Percentiles rank a stretch among this genome's conserved stretches.
These are phyloP conservation scores for Porites cylindrica DNA, from an alignment of 92 coral and sea anemone genomes.

Conservation along the genomic window DNA sequence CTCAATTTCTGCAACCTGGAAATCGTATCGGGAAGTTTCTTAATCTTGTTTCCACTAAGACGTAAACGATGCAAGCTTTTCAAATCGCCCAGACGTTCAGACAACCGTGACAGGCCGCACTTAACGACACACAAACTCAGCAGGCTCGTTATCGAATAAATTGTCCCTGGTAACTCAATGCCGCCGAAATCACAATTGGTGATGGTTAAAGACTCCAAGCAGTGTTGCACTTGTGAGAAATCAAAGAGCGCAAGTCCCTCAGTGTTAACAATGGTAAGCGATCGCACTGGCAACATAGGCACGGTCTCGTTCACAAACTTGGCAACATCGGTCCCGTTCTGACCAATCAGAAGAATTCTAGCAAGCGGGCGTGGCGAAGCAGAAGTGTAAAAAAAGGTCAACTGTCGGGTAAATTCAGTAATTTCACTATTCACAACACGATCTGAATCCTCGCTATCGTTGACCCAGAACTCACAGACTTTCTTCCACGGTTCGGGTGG, in stretches of 20 bases:
- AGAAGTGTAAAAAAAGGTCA: conserved; percentile 78
- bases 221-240: conserved; percentile 72
- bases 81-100: conserved; percentile 72
- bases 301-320: conserved; percentile 82
- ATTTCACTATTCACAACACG: conserved; percentile 67
- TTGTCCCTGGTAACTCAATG: conserved; percentile 71
- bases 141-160: conserved; percentile 62
- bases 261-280: conserved; percentile 72
- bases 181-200: conserved; percentile 82
- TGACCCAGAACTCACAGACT: conserved; percentile 87
- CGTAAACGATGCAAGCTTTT: conserved; percentile 79
- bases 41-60: conserved; percentile 74
- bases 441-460: conserved; percentile 56
- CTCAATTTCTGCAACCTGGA: conserved; percentile 77
- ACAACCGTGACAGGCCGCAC: conserved; percentile 54
- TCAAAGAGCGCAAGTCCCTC: conserved; percentile 72
- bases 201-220: conserved; percentile 68
- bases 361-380: conserved; percentile 68
- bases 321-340: conserved; percentile 77
- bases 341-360: conserved; percentile 79
- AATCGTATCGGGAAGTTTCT: conserved; percentile 79
- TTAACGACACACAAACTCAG: conserved; percentile 73
- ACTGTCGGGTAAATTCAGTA: conserved; percentile 69
- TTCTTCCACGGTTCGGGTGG: conserved; percentile 75
- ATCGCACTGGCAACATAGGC: conserved; percentile 69